These are phyloP conservation scores for Orthosia gothica DNA, from an alignment of 2,888 invertebrate genomes.

Conservation along the genomic window DNA sequence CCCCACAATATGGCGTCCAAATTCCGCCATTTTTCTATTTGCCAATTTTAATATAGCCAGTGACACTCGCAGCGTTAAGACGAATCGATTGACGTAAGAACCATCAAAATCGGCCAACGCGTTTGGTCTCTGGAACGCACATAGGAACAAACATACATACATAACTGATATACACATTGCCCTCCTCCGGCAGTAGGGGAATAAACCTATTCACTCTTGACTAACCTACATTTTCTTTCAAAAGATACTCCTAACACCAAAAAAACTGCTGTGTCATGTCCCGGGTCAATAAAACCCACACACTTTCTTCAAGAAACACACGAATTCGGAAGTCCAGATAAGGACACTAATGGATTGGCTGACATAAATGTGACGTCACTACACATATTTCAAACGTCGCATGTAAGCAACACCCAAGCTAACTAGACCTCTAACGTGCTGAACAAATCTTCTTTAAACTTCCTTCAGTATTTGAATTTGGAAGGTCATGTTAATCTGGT, in stretches of 20 bases:
- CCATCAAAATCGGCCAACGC: too few relatives aligned
- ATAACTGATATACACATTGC: too few relatives aligned
- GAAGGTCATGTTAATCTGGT: conserved; percentile 74
- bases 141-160: too few relatives aligned
- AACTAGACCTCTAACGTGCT: conserved; percentile 65
- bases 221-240: conserved; percentile 10
- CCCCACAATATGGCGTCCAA: too few relatives aligned
- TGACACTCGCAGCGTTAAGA: too few relatives aligned
- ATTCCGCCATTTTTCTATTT: too few relatives aligned
- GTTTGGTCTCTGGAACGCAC: too few relatives aligned
- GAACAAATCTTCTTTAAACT: neutral
- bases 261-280: conserved; percentile 82
- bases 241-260: conserved; percentile 45
- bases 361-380: conserved; percentile 91
- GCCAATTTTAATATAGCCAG: too few relatives aligned
- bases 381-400: conserved; percentile 90
- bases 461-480: neutral
- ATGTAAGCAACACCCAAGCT: conserved; percentile 78
- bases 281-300: conserved; percentile 82
- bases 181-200: too few relatives aligned
- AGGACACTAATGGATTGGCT: conserved; percentile 91
- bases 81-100: too few relatives aligned
- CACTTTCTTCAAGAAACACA: conserved; percentile 83
- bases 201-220: too few relatives aligned
- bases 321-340: conserved; percentile 90